These are phyloP conservation scores for Heloderma charlesbogerti DNA, from an alignment of 2,113 vertebrate species.

Conservation along the genomic window DNA sequence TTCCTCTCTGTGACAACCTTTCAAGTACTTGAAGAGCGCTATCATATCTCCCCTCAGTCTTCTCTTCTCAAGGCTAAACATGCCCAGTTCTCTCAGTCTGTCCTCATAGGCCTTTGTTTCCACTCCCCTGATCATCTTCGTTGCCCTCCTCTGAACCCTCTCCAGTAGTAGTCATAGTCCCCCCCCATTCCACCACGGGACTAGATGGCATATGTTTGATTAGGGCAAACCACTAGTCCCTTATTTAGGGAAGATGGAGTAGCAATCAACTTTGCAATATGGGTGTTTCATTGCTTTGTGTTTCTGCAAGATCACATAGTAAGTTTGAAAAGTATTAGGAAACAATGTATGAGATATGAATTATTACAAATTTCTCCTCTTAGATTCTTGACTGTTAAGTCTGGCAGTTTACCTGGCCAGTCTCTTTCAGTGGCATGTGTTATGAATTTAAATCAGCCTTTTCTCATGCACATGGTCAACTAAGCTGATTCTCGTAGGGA, in stretches of 20 bases:
- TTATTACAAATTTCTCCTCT: background rate
- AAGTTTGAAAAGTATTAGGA: constrained; percentile 20
- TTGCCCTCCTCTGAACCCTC: too few species aligned
- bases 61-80: too few species aligned
- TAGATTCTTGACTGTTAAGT: background rate
- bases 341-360: background rate
- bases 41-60: too few species aligned
- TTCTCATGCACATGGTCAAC: background rate
- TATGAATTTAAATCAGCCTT: background rate
- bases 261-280: background rate
- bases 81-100: too few species aligned
- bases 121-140: too few species aligned
- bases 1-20: too few species aligned
- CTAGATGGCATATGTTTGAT: background rate
- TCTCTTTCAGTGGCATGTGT: background rate
- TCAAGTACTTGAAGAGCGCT: too few species aligned
- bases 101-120: too few species aligned
- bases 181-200: background rate
- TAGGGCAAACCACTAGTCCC: background rate
- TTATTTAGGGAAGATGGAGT: background rate
- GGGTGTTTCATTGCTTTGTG: background rate
- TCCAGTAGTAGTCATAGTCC: constrained; percentile 12
- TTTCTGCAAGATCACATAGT: background rate
- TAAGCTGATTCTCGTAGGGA: background rate
- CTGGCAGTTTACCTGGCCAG: background rate